These are phyloP conservation scores for Streptopelia turtur DNA, from an alignment of 2,797 vertebrate species.

Conservation along the genomic window DNA sequence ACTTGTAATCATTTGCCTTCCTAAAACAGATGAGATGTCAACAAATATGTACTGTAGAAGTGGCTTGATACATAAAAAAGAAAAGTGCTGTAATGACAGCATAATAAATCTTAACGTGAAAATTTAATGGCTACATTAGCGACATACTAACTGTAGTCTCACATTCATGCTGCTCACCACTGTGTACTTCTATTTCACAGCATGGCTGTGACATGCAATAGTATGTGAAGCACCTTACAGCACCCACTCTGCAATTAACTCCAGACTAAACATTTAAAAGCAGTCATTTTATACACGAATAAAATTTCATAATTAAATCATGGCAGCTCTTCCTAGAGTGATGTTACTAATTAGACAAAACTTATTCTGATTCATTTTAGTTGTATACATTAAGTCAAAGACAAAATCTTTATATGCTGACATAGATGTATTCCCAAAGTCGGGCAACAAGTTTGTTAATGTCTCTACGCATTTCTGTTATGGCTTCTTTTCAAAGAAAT, in stretches of 20 bases:
- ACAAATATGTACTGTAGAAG: conserved; percentile 70
- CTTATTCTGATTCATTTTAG: neutral
- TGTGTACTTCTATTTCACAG: conserved; percentile 4
- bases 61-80: conserved; percentile 70
- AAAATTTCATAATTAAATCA: neutral
- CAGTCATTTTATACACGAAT: neutral
- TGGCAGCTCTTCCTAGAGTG: neutral
- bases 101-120: conserved; percentile 75
- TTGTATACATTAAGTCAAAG: neutral
- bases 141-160: conserved; percentile 53
- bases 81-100: conserved; percentile 72
- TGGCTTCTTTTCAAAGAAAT: neutral
- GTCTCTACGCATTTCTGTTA: neutral
- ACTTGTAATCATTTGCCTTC: conserved; percentile 76
- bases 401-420: neutral
- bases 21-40: conserved; percentile 78
- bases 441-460: neutral
- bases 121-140: conserved; percentile 75
- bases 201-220: neutral
- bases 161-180: neutral
- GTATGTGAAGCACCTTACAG: neutral
- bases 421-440: neutral
- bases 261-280: neutral
- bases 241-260: neutral
- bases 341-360: neutral